phyloP scores from a whole-genome alignment of 1,140 invertebrate genomes.

The Mercenaria mercenaria region DNA sequence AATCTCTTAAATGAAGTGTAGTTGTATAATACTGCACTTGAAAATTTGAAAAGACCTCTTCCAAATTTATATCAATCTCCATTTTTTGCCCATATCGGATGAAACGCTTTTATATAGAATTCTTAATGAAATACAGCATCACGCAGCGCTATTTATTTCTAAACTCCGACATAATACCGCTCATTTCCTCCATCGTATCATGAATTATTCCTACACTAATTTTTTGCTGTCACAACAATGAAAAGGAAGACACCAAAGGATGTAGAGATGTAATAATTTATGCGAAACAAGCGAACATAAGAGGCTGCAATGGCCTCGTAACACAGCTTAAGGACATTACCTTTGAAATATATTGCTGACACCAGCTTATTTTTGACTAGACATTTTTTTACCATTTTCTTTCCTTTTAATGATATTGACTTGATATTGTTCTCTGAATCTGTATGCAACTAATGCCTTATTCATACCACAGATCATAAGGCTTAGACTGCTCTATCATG shows the following conservation, averaged over 20 bases:
- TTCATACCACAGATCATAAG: too few relatives aligned
- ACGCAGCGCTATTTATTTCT: background rate
- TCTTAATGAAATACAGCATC: background rate
- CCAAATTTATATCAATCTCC: background rate
- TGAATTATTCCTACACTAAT: conserved; percentile 20
- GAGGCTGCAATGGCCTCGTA: background rate
- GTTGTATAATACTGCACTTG: background rate
- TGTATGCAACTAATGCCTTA: too few relatives aligned
- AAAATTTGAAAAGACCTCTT: background rate
- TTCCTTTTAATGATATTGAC: too few relatives aligned
- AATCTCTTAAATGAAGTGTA: too few relatives aligned
- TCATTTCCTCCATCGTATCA: background rate
- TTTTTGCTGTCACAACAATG: background rate
- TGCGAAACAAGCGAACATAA: background rate
- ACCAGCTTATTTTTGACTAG: too few relatives aligned
- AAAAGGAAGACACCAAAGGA: background rate
- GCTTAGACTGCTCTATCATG: too few relatives aligned
- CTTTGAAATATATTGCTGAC: background rate
- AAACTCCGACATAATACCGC: background rate
- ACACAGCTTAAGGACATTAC: background rate
- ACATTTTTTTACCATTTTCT: too few relatives aligned
- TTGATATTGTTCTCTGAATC: too few relatives aligned
- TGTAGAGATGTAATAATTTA: background rate
- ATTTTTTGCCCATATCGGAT: background rate
- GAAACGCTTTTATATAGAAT: background rate